Base-by-base conservation (phyloP, 2,113 vertebrate genomes). In the Catagonus wagneri region DNA sequence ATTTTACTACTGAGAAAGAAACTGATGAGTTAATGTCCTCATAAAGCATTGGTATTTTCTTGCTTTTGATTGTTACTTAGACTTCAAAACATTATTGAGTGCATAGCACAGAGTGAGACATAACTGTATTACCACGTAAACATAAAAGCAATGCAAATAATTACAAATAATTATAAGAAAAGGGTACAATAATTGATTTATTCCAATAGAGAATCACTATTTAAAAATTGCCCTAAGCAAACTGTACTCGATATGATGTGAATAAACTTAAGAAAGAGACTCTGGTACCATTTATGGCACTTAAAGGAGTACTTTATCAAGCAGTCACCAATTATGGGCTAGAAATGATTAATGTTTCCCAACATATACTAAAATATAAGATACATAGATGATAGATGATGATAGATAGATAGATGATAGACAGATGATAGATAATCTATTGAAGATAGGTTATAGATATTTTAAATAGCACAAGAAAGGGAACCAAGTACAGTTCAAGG, bases 1-100 rank as follows among this genome's bases (percentile, higher is more conserved):
- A 58, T 88, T 79, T 69, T 90, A 76, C 52, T 50, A 34, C 61
- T 20, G 25, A 84, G 61, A 69, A 85, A 34, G 29, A 44, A 86
- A 61, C n/a, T 27, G n/a, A 56, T 34, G 20, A 54, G 15, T 65
- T 79, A 71, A 90, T 52, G 14, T 13, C 36, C 61, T 27, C 32
- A 69, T 22, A 44, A 15, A 8, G 58, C 79, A 91, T 13, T 72
- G 54, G 13, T 36, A 22, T 75, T 69, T 69, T 5, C 54, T 69
- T n/a, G 27, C 20, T 79, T 79, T 68, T 29, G 22, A 58, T 58
- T 50, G 34, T 66, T 13, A 12, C 44, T 86, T 29, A 71, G 44
- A 39, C 65, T 66, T 91, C 65, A 27, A 58, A 91, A 79, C 4
- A 12, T 34, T 71, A 50, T 22, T 56, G 34, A 44, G 16, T 50